phyloP scores from a whole-genome alignment of 2,888 invertebrate genomes.

The Lydus trimaculatus region DNA sequence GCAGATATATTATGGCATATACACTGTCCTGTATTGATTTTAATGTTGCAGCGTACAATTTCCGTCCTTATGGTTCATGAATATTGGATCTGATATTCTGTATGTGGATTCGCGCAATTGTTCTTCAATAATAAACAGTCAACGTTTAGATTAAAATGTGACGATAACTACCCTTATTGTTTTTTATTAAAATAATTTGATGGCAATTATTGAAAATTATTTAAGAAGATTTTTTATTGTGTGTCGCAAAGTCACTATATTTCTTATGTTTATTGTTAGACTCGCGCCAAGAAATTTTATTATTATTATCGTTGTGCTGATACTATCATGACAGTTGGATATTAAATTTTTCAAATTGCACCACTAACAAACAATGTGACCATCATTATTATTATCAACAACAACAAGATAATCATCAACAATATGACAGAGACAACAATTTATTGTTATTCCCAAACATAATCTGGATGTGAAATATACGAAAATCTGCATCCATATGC shows the following conservation, averaged over 20 bases:
- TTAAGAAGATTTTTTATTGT: conserved; percentile 57
- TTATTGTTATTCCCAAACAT: not conserved
- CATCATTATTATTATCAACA: too few species aligned
- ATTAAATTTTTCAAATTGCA: conserved; percentile 33
- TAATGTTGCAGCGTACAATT: conserved; percentile 57
- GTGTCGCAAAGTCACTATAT: conserved; percentile 45
- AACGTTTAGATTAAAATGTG: conserved; percentile 52
- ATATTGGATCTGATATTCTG: conserved; percentile 52
- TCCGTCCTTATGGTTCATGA: conserved; percentile 54
- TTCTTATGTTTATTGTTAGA: conserved; percentile 45
- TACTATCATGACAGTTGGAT: conserved; percentile 60
- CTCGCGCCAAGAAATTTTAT: conserved; percentile 63
- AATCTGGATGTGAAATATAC: conserved; percentile 13
- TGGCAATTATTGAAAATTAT: conserved; percentile 48
- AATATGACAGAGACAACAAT: not conserved
- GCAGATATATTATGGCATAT: conserved; percentile 61
- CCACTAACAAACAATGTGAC: not conserved
- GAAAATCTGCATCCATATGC: conserved; percentile 44
- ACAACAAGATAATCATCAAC: not conserved
- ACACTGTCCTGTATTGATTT: conserved; percentile 61
- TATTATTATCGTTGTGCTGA: conserved; percentile 66
- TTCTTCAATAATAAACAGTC: conserved; percentile 57
- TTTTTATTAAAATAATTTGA: too few species aligned
- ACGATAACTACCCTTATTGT: conserved; percentile 21
- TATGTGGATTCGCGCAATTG: conserved; percentile 54